A percentile compares a stretch with the other conserved stretches of the same genome.
Evolutionary conservation across 2,888 invertebrate species (phyloP).

Genomic region (Chrysolina haemoptera): DNA sequence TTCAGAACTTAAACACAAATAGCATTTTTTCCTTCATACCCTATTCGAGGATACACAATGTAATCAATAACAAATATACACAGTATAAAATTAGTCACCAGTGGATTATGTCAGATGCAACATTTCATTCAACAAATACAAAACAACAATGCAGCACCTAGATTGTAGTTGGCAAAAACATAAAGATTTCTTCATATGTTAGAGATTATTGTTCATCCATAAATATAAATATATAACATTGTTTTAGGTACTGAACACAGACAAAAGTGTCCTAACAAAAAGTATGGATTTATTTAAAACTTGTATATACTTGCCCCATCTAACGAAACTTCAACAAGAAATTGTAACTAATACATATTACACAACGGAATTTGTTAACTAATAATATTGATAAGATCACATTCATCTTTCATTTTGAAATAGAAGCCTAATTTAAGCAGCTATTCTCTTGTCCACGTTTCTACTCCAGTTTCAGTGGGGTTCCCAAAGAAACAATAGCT

Average conservation of each 20-base stretch:
- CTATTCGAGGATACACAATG: neutral
- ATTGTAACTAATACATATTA: constrained; percentile 3
- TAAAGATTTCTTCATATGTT: neutral
- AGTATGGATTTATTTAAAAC: neutral
- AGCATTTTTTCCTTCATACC: neutral
- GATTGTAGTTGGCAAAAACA: too few relatives aligned
- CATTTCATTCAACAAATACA: too few relatives aligned
- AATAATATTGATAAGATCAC: constrained; percentile 14
- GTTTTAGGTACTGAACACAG: neutral
- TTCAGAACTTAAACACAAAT: too few relatives aligned
- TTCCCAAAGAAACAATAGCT: neutral
- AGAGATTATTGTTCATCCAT: neutral
- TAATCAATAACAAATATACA: neutral
- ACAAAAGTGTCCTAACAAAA: neutral
- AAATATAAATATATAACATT: neutral
- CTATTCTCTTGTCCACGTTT: neutral
- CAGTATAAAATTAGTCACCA: neutral
- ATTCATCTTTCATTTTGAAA: neutral
- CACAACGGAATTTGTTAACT: neutral
- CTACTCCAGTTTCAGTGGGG: neutral
- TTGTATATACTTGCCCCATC: neutral
- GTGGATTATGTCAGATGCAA: too few relatives aligned
- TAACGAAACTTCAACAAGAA: neutral
- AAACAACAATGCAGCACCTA: too few relatives aligned
- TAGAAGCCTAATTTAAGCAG: constrained; percentile 2